Evolutionary conservation across 37 sponge, comb jelly and placozoan genomes (phyloP).

Genomic region (Haliclona indistincta): DNA sequence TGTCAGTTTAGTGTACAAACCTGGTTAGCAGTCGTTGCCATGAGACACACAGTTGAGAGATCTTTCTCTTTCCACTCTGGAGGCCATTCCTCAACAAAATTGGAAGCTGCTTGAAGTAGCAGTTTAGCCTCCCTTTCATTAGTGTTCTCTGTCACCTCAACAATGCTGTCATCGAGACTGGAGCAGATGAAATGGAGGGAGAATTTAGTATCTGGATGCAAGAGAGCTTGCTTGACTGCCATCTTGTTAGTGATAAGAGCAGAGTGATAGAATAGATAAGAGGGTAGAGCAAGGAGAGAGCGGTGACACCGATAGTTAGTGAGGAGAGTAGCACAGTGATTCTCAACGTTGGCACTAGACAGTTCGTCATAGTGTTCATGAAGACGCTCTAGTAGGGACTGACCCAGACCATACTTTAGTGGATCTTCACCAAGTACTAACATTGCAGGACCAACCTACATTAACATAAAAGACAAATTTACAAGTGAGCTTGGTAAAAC

Average conservation of each 20-base stretch:
- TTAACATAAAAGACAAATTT: too few relatives aligned
- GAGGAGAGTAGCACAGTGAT: slow-evolving; percentile 18
- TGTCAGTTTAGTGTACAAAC: too few relatives aligned
- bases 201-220: slow-evolving; percentile 37
- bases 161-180: not conserved
- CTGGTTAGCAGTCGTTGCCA: slow-evolving; percentile 8
- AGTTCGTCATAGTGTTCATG: slow-evolving; percentile 10
- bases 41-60: slow-evolving; percentile 13
- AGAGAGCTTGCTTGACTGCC: not conserved
- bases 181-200: slow-evolving; percentile 69
- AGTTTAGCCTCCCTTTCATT: slow-evolving; percentile 34
- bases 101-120: slow-evolving; percentile 12
- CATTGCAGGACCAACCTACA: slow-evolving; percentile 73
- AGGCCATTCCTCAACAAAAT: slow-evolving; percentile 46
- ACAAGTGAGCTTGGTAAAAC: too few relatives aligned
- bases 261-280: slow-evolving; percentile 50
- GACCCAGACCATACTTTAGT: slow-evolving; percentile 44
- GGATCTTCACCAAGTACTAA: slow-evolving; percentile 70
- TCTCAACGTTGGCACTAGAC: not conserved
- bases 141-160: not conserved
- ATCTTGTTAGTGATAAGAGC: not conserved
- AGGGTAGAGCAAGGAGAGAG: slow-evolving; percentile 40
- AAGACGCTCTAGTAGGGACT: slow-evolving; percentile 64
- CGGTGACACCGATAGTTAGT: slow-evolving; percentile 67
- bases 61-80: slow-evolving; percentile 15